Base-by-base conservation (phyloP, 2,113 vertebrate genomes). In the Toxotes chatareus region DNA sequence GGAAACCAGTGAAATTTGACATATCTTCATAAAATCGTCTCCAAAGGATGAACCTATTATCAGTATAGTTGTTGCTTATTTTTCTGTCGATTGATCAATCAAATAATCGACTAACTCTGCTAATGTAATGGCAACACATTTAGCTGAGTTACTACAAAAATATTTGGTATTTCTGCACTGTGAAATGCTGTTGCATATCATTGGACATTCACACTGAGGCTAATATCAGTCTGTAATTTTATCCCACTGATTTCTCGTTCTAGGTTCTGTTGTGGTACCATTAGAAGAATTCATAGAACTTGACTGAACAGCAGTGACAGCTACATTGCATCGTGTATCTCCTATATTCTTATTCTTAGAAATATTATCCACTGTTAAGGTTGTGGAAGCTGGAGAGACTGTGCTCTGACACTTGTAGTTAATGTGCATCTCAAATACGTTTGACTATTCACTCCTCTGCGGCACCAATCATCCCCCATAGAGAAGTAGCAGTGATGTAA, bases 381-480 rank as follows among this genome's bases (percentile, higher is more conserved):
- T 27, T 49, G 3, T 60, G 53, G 9, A 38, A 38, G 38, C n/a
- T 19, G 61, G 5, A 34, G 36, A 57, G 47, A 31, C 8, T 10
- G 46, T 64, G 17, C 32, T 51, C 12, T 59, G 38, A 40, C n/a
- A 14, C 7, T 71, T 23, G 0, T 11, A 44, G 19, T 27, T 34
- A 17, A 14, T 23, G 16, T 65, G 31, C 12, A 51, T 36, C 31
- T 27, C 11, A 19, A 9, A n/a, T 67, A 36, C 13, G 11, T 65
- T 23, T 23, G 12, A 21, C 42, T 42, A 44, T 73, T 51, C 0
- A 10, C 49, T 60, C 49, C 17, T 56, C 2, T 67, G 79, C 84
- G 83, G 86, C 90, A 85, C 73, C 38, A 83, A 73, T 82, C 77
- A 74, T 42, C 73, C 74, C 67, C 70, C 63, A 87, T 88, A 89